Evolutionary conservation across 2,888 invertebrate species (phyloP).

Genomic region (Tachina fera): DNA sequence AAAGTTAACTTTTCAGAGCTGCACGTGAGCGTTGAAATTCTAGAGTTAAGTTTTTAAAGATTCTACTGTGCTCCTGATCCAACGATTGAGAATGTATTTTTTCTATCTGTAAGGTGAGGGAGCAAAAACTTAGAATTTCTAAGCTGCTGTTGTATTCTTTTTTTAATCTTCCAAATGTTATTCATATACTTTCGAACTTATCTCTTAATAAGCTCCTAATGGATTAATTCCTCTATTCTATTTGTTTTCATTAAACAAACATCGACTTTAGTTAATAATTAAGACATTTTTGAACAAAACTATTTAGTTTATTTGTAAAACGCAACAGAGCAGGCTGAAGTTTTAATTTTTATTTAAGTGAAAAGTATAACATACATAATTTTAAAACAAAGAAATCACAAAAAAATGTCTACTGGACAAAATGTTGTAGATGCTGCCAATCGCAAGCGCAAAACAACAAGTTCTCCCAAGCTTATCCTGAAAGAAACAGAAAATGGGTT

Average conservation of each 20-base stretch:
- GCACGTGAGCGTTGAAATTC: too few species aligned
- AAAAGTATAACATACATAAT: neutral
- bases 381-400: constrained; percentile 5
- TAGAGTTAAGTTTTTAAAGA: too few species aligned
- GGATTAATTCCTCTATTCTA: constrained; percentile 47
- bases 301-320: constrained; percentile 60
- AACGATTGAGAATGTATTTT: too few species aligned
- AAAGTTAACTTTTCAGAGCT: too few species aligned
- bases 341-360: neutral
- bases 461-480: constrained; percentile 5
- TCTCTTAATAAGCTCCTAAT: neutral
- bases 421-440: constrained; percentile 46
- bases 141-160: too few species aligned
- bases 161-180: too few species aligned
- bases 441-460: constrained; percentile 1
- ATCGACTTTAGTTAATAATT: constrained; percentile 71
- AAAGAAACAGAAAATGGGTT: constrained; percentile 51
- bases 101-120: too few species aligned
- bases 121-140: too few species aligned
- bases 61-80: too few species aligned
- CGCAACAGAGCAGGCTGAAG: constrained; percentile 35
- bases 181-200: neutral
- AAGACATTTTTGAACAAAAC: constrained; percentile 65
- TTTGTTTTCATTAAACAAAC: constrained; percentile 28
- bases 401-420: constrained; percentile 51